Percentiles rank a stretch among this genome's conserved stretches.
phyloP scores from a whole-genome alignment of 1,140 invertebrate genomes.

The Acromyrmex echinatior region DNA sequence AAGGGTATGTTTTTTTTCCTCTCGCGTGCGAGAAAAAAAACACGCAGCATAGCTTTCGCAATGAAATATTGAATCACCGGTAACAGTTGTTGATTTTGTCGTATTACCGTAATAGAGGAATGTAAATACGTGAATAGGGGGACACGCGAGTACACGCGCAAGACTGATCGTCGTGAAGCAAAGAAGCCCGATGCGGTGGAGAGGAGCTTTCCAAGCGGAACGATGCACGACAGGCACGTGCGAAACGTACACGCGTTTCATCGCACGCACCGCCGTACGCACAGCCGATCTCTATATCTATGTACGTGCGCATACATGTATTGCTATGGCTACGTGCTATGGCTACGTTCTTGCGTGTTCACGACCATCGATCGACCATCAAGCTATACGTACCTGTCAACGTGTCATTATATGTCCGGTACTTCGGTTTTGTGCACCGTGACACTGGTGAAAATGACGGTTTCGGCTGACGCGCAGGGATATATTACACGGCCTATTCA shows the following conservation, averaged over 20 bases:
- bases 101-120: slow-evolving; percentile 57
- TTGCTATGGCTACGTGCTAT: slow-evolving; percentile 31
- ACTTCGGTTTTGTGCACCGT: slow-evolving; percentile 61
- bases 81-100: slow-evolving; percentile 50
- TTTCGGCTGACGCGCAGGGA: slow-evolving; percentile 39
- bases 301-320: background rate
- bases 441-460: slow-evolving; percentile 65
- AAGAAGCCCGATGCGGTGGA: slow-evolving; percentile 42
- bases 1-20: background rate
- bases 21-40: slow-evolving; percentile 13
- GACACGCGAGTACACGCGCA: background rate
- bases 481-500: slow-evolving; percentile 55
- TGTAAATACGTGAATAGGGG: slow-evolving; percentile 48
- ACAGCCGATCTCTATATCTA: slow-evolving; percentile 17
- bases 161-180: slow-evolving; percentile 33
- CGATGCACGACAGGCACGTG: slow-evolving; percentile 70
- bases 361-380: slow-evolving; percentile 56
- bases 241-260: slow-evolving; percentile 69
- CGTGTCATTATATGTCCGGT: slow-evolving; percentile 69
- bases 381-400: slow-evolving; percentile 71
- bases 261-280: slow-evolving; percentile 60
- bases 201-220: slow-evolving; percentile 65
- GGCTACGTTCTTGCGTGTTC: slow-evolving; percentile 7
- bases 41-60: background rate
- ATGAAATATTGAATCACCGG: slow-evolving; percentile 47